Evolutionary conservation across 2,888 invertebrate genomes (phyloP).

Genomic region (Drosophila kambysellisi): DNA sequence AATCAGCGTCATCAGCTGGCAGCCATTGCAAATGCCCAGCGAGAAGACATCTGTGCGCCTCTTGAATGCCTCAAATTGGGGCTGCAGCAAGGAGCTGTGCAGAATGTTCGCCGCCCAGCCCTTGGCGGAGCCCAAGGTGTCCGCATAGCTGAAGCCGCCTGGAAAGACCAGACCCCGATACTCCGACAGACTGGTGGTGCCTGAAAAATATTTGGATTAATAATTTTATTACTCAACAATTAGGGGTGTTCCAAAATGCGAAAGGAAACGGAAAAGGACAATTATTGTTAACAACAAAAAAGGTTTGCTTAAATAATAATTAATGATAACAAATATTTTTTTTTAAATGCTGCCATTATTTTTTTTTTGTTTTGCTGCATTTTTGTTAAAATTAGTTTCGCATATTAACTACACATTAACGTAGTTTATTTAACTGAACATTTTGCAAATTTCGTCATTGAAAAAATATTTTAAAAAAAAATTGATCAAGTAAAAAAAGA

Average conservation of each 20-base stretch:
- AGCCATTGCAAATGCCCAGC: constrained; percentile 99
- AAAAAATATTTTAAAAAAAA: too few relatives aligned
- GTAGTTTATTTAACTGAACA: too few relatives aligned
- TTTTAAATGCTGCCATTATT: too few relatives aligned
- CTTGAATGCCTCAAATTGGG: constrained; percentile 92
- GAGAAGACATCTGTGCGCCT: constrained; percentile 94
- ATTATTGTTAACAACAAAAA: too few relatives aligned
- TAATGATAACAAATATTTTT: too few relatives aligned
- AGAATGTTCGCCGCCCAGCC: constrained; percentile 98
- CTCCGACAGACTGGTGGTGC: constrained; percentile 89
- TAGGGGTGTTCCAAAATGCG: too few relatives aligned
- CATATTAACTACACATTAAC: too few relatives aligned
- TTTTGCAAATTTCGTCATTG: too few relatives aligned
- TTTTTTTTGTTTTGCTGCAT: too few relatives aligned
- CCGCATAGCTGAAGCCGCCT: constrained; percentile 99
- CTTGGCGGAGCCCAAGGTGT: constrained; percentile 98
- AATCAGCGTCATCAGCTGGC: constrained; percentile 96
- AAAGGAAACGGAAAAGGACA: not conserved
- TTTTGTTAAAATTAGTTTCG: too few relatives aligned
- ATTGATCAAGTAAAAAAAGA: too few relatives aligned
- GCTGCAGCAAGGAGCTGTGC: constrained; percentile 90
- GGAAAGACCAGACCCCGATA: constrained; percentile 97
- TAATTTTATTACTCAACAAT: not conserved
- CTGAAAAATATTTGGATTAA: constrained; percentile 70
- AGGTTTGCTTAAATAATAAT: too few relatives aligned